Conservation (phyloP, 2,113 vertebrate species). For the Scytalopus superciliaris region DNA sequence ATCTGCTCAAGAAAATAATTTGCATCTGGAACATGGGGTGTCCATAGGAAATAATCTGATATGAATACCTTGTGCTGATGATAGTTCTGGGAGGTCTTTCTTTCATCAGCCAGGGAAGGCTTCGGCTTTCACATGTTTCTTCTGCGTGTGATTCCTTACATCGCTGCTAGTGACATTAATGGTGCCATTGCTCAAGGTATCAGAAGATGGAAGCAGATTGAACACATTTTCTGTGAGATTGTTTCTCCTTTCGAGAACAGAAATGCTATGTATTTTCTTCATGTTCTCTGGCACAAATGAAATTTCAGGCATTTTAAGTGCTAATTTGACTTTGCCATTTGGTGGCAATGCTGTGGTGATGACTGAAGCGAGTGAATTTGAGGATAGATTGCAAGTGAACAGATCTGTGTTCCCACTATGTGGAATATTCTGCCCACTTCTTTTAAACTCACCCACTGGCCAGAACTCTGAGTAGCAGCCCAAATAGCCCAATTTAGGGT, state of each 20-base stretch:
- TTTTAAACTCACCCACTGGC: not conserved
- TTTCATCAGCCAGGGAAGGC: not conserved
- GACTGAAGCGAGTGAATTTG: not conserved
- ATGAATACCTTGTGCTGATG: not conserved
- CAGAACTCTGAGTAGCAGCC: not conserved
- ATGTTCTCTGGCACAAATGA: not conserved
- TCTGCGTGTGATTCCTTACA: not conserved
- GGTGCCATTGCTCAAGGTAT: not conserved
- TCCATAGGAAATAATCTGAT: not conserved
- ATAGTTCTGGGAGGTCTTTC: constrained; percentile 5
- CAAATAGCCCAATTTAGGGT: not conserved
- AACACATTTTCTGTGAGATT: not conserved
- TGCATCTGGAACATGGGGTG: not conserved
- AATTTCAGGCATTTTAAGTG: not conserved
- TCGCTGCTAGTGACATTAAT: not conserved
- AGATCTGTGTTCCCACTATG: not conserved
- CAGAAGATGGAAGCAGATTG: not conserved
- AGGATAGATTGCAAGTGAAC: not conserved
- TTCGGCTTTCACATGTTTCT: constrained; percentile 1
- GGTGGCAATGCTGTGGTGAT: not conserved
- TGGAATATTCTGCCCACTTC: not conserved
- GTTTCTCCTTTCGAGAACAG: not conserved
- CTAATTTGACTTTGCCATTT: constrained; percentile 22
- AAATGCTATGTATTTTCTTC: not conserved
- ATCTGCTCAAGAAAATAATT: not conserved